phyloP scores from a whole-genome alignment of 2,888 invertebrate species.

The Papilio elwesi region DNA sequence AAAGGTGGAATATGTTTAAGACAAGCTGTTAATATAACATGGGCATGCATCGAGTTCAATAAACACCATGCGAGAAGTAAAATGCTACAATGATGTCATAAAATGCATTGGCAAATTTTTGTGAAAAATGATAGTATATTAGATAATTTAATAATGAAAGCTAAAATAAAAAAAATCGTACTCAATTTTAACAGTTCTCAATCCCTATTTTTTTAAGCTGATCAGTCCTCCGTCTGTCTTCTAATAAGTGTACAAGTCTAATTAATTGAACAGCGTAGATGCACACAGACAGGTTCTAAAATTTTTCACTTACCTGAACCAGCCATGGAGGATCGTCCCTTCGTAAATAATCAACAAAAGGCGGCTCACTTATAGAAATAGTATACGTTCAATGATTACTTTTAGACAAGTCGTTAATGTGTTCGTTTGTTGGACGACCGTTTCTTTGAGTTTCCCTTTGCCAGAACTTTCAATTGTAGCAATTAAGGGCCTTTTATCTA shows the following conservation, averaged over 20 bases:
- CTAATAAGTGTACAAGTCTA: no score
- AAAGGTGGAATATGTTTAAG: constrained; percentile 30
- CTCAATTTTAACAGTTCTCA: no score
- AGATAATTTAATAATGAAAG: no score
- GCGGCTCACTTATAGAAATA: not conserved
- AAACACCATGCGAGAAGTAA: not conserved
- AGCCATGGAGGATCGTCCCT: not conserved
- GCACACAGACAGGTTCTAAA: no score
- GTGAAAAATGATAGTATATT: no score
- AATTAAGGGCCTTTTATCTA: constrained; percentile 37
- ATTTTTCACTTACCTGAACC: not conserved
- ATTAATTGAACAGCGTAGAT: no score
- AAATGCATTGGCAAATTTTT: not conserved
- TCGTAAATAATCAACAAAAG: not conserved
- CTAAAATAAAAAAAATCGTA: no score
- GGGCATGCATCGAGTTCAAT: not conserved
- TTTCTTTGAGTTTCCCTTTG: constrained; percentile 33
- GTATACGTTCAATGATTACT: not conserved
- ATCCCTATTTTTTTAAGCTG: no score
- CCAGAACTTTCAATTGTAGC: constrained; percentile 31
- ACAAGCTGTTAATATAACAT: not conserved
- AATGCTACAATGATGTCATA: no score
- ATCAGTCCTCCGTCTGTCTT: no score
- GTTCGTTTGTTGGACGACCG: constrained; percentile 26
- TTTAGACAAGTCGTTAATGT: constrained; percentile 23